A percentile compares a stretch with the other conserved stretches of the same genome.
These are phyloP conservation scores for Sanderia malayensis DNA, from an alignment of 30 jellyfish, hydroid and myxozoan genomes.

Conservation along the genomic window DNA sequence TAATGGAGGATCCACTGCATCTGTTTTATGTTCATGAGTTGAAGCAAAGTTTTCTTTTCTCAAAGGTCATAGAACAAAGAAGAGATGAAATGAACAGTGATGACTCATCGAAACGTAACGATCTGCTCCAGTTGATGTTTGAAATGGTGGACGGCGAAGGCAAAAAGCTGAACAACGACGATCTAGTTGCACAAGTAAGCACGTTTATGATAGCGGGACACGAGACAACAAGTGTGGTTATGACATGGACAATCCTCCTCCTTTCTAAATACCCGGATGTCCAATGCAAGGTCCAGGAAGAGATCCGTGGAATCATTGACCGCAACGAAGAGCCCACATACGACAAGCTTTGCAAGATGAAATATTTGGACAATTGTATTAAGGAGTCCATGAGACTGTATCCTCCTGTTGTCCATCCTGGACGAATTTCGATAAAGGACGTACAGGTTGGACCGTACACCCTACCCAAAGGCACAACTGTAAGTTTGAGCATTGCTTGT, in stretches of 20 bases:
- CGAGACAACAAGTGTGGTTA: slow-evolving; percentile 8
- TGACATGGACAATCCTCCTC: slow-evolving; percentile 17
- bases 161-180: not conserved
- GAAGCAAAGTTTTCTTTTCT: not conserved
- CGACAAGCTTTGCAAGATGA: slow-evolving; percentile 6
- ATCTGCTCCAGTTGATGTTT: not conserved
- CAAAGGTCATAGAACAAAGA: slow-evolving; percentile 8
- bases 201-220: slow-evolving; percentile 14
- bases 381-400: slow-evolving; percentile 24
- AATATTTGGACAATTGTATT: slow-evolving; percentile 8
- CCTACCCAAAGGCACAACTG: slow-evolving; percentile 2
- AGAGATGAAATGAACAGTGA: not conserved
- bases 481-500: not conserved
- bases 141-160: slow-evolving; percentile 10
- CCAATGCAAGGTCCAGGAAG: slow-evolving; percentile 6
- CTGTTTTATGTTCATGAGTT: no score
- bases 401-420: slow-evolving; percentile 18
- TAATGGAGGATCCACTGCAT: no score
- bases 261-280: slow-evolving; percentile 9
- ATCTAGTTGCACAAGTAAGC: not conserved
- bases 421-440: not conserved
- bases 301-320: not conserved
- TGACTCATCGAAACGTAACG: not conserved
- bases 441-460: not conserved
- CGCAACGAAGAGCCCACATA: not conserved